Conservation (phyloP, 2,797 vertebrate genomes). For the Cuculus canorus region DNA sequence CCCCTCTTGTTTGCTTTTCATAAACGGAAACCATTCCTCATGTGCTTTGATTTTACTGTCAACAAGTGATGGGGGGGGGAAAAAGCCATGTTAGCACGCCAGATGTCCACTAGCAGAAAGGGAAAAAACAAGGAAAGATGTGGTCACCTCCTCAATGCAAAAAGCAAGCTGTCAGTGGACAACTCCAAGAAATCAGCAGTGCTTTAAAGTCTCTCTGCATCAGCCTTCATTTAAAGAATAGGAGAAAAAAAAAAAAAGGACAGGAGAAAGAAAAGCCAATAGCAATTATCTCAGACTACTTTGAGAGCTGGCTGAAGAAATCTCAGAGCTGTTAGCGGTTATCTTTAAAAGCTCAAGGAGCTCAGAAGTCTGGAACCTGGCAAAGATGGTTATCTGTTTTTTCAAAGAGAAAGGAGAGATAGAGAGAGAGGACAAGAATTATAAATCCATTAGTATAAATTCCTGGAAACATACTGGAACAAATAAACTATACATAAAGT, state of each 20-base stretch:
- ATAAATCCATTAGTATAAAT: background rate
- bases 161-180: background rate
- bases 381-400: background rate
- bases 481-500: background rate
- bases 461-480: slow-evolving; percentile 23
- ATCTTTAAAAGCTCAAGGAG: slow-evolving; percentile 26
- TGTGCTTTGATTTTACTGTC: background rate
- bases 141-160: background rate
- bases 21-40: background rate
- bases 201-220: background rate
- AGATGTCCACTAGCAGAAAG: background rate
- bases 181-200: background rate
- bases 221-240: background rate
- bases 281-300: background rate
- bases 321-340: slow-evolving; percentile 21
- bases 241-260: background rate
- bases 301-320: background rate
- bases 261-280: background rate
- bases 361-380: background rate
- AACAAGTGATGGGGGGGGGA: background rate
- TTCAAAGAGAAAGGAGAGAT: background rate
- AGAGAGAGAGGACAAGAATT: background rate
- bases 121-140: background rate
- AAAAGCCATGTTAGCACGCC: no score
- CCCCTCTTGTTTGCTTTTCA: background rate